Percentiles rank a stretch among this genome's conserved stretches.
phyloP scores from a whole-genome alignment of 2,113 vertebrate genomes.

The Progne subis region DNA sequence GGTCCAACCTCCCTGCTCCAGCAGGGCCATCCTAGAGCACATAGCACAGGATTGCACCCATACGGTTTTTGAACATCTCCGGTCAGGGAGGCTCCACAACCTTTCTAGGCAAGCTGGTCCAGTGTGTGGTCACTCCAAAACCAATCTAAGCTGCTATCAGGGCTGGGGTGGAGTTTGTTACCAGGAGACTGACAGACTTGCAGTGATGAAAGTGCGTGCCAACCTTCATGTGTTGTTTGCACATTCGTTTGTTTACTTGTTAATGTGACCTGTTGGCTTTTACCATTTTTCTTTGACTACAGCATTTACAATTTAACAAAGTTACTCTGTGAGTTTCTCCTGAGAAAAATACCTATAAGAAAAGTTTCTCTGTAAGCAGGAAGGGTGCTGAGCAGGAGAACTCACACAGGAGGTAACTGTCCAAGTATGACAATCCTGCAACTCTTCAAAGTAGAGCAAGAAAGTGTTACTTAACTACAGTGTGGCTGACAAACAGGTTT shows the following conservation, averaged over 20 bases:
- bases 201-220: background rate
- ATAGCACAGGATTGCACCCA: fast-evolving
- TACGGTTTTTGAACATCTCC: background rate
- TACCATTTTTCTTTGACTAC: background rate
- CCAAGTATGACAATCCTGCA: background rate
- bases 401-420: background rate
- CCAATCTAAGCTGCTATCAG: background rate
- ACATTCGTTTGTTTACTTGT: background rate
- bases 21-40: background rate
- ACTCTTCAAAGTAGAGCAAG: background rate
- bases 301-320: background rate
- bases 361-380: background rate
- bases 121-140: background rate
- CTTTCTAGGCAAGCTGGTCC: background rate
- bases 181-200: background rate
- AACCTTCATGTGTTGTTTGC: background rate
- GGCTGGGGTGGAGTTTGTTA: background rate
- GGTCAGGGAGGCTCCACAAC: background rate
- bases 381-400: background rate
- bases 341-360: background rate
- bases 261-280: background rate
- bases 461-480: background rate
- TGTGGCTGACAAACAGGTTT: background rate
- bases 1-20: background rate
- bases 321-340: background rate